Conservation (phyloP, 2,113 vertebrate species). For the Menidia beryllina region DNA sequence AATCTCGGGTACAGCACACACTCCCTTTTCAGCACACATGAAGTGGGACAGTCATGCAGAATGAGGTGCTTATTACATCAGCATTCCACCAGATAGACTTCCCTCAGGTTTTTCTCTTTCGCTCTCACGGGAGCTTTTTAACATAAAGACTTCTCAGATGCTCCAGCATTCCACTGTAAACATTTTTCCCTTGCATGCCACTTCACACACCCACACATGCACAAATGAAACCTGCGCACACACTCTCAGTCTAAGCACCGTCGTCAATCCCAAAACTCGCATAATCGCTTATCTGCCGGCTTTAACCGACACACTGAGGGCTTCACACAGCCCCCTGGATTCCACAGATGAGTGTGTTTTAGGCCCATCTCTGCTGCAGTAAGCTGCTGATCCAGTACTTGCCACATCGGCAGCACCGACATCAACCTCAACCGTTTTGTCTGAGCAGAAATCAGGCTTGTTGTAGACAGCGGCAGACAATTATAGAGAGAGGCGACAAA, state of each 20-base stretch:
- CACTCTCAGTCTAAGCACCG: not conserved
- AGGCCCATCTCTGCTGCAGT: constrained; percentile 16
- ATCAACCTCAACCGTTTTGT: constrained; percentile 4
- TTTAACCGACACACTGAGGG: constrained; percentile 9
- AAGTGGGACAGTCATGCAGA: constrained; percentile 6
- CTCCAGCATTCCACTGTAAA: not conserved
- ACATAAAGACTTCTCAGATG: constrained; percentile 15
- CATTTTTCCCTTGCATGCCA: constrained; percentile 2
- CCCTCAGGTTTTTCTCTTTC: constrained; percentile 6
- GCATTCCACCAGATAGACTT: constrained; percentile 28
- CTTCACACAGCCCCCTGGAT: constrained; percentile 34
- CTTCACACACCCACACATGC: constrained; percentile 5
- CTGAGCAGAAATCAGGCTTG: not conserved
- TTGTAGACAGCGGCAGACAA: constrained; percentile 7
- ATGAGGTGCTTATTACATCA: not conserved
- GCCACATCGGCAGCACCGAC: constrained; percentile 23
- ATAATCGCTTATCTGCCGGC: constrained; percentile 28
- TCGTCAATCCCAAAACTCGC: constrained; percentile 2
- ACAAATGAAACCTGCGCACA: constrained; percentile 7
- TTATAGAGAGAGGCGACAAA: constrained; percentile 18
- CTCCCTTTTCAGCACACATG: constrained; percentile 5
- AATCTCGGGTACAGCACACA: not conserved
- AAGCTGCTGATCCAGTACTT: constrained; percentile 16
- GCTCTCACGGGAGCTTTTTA: constrained; percentile 19
- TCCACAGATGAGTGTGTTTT: constrained; percentile 34